Evolutionary conservation across 2,113 vertebrate genomes (phyloP), one percentile per base, ranked within the genome.

Genomic region (Anoplopoma fimbria): DNA sequence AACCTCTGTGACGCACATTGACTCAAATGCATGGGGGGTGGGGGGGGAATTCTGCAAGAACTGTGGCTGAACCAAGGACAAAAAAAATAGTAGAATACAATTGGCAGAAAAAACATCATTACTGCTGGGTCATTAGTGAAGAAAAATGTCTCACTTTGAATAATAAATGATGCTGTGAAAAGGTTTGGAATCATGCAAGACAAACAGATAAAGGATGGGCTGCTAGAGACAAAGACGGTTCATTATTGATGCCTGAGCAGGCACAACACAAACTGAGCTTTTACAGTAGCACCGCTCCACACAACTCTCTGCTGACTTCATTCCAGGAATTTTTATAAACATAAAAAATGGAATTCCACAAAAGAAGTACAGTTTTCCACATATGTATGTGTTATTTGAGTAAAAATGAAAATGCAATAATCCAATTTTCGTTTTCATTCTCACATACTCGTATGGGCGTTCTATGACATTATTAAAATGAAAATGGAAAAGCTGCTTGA

Each of bases 1-100:
- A 87, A 81, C 87, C 86, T 90, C 60, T 49, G 74, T 86, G 89
- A 87, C 10, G 69, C 81, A 83, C 80, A 12, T 3, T 47, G 76
- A 86, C 88, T 90, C 77, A 73, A 57, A 79, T 5, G 29, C 77
- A 57, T 15, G 3, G 42, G 62, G 47, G 25, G 4, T 34, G 13
- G 6, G 57, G 31, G 31, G 31, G 31, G 36, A 29, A 78, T 33
- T 40, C 36, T 9, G 67, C 81, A 78, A 75, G 27, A 51, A 68
- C 57, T 40, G 77, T 12, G 55, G 34, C 25, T 63, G 38, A 58
- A 74, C 27, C 34, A 13, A 47, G 1, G 49, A 21, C 21, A 51
- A 17, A 23, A 63, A n/a, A 63, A 72, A 67, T 29, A 70, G 71
- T 0, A 10, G 12, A 33, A 38, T 62, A 63, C 61, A 70, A 9